phyloP scores from a whole-genome alignment of 2,888 invertebrate species.

The Dicycla oo region DNA sequence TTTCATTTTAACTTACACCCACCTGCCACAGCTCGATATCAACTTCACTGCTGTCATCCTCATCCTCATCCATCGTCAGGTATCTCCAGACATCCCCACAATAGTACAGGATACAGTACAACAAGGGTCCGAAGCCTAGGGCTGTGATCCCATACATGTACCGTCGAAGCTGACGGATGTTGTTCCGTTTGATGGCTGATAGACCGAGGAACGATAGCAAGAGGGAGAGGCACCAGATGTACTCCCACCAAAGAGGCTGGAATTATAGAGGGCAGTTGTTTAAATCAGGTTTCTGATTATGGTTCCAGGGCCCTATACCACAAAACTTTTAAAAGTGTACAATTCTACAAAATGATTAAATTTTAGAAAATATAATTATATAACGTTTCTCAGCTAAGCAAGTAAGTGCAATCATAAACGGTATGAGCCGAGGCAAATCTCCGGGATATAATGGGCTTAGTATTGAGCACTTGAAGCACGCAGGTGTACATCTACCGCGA shows the following conservation, averaged over 20 bases:
- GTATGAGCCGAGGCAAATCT: too few species aligned
- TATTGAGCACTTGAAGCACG: too few species aligned
- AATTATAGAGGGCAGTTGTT: slow-evolving; percentile 67
- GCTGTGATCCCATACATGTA: slow-evolving; percentile 93
- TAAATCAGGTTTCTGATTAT: background rate
- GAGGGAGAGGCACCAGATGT: slow-evolving; percentile 96
- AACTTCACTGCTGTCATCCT: slow-evolving; percentile 88
- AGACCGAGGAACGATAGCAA: slow-evolving; percentile 96
- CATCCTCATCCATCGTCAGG: slow-evolving; percentile 88
- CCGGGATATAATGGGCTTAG: too few species aligned
- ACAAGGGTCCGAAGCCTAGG: slow-evolving; percentile 94
- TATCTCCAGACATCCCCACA: slow-evolving; percentile 96
- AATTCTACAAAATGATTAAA: too few species aligned
- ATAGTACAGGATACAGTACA: slow-evolving; percentile 95
- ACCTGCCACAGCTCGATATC: slow-evolving; percentile 96
- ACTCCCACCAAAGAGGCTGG: slow-evolving; percentile 97
- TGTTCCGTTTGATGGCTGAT: slow-evolving; percentile 96
- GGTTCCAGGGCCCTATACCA: too few species aligned
- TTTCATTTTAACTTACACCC: slow-evolving; percentile 60
- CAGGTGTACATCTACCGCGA: too few species aligned
- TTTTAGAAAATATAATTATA: too few species aligned
- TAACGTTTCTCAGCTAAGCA: too few species aligned
- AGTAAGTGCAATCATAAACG: too few species aligned
- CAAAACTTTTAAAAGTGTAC: too few species aligned
- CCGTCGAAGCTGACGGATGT: slow-evolving; percentile 93